Evolutionary conservation across 2,888 invertebrate genomes (phyloP), one percentile per base, ranked within the genome.

Genomic region (Periphyllus acericola): DNA sequence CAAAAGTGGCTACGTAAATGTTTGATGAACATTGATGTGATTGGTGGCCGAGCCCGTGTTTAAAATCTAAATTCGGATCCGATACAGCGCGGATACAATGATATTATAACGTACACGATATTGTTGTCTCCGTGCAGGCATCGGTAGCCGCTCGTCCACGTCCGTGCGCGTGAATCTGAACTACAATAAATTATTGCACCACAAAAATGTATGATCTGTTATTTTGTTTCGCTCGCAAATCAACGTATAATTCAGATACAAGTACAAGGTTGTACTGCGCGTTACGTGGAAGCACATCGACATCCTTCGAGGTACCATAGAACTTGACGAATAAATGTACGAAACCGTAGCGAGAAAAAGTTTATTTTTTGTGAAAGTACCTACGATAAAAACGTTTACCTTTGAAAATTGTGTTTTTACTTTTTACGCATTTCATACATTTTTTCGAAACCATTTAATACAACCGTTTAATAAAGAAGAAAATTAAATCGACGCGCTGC

Each of bases 11-110:
- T 14, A 36, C 86, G 74, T 87, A 80, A 87, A 87, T 87, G 86
- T 87, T 87, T 87, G 80, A 87, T 87, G 86, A 81, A 87, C 86
- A 81, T 87, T 87, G 80, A 80, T 87, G 86, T 87, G 86, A 87
- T 87, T 87, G 86, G 72, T 81, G 72, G 72, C 60, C 40, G 21
- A 40, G 55, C 25, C 80, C 76, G 76, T 86, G 86, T 87, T 87
- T 87, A 87, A 87, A 87, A 80, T 80, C 72, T 80, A 74, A 87
- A 87, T 79, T 72, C 60, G 14, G 25, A 6, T 66, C 60, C 34
- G 21, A 36, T 36, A 21, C 55, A 46, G 6, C 8, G 46, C 14
- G 32, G 11, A 72, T 32, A 17, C 3, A 5, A 71, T 72, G 11
- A 72, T 32, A 17, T 5, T 32, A 71, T 72, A 46, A 19, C 72